These are phyloP conservation scores for Peribatodes rhomboidaria DNA, from an alignment of 2,888 invertebrate genomes.

Conservation along the genomic window DNA sequence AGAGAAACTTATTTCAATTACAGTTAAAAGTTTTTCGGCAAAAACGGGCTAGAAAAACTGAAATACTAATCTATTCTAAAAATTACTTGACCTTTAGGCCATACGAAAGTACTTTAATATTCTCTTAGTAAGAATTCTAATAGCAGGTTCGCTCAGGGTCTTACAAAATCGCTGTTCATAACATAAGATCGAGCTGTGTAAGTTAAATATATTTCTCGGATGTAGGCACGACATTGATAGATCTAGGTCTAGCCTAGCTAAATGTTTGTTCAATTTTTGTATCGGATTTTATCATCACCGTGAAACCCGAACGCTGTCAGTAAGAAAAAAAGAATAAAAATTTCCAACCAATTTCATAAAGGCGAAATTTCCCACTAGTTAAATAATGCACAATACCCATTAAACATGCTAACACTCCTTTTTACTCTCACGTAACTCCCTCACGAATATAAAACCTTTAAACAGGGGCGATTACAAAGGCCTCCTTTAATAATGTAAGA, in stretches of 20 bases:
- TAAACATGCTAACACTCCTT: constrained; percentile 38
- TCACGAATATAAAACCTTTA: constrained; percentile 49
- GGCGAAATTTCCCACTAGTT: constrained; percentile 14
- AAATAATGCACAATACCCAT: constrained; percentile 33
- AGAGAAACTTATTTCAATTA: too few relatives aligned
- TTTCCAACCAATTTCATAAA: constrained; percentile 3
- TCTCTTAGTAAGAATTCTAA: not conserved
- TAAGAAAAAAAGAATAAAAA: not conserved
- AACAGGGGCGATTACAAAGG: constrained; percentile 55
- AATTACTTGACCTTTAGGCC: not conserved
- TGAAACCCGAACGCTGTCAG: not conserved
- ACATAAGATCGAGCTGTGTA: not conserved
- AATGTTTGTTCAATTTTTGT: constrained; percentile 7
- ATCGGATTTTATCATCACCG: not conserved
- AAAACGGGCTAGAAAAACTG: too few relatives aligned
- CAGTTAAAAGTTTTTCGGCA: too few relatives aligned
- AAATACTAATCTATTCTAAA: too few relatives aligned
- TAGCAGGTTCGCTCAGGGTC: not conserved
- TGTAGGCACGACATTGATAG: constrained; percentile 4
- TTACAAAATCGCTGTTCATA: not conserved
- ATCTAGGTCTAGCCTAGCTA: constrained; percentile 1
- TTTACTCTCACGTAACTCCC: constrained; percentile 40
- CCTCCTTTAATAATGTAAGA: constrained; percentile 55
- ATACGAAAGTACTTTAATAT: not conserved
- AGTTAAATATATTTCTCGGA: not conserved